These are phyloP conservation scores for Scelioninae gen. 2 DNA, from an alignment of 2,888 invertebrate genomes.

Conservation along the genomic window DNA sequence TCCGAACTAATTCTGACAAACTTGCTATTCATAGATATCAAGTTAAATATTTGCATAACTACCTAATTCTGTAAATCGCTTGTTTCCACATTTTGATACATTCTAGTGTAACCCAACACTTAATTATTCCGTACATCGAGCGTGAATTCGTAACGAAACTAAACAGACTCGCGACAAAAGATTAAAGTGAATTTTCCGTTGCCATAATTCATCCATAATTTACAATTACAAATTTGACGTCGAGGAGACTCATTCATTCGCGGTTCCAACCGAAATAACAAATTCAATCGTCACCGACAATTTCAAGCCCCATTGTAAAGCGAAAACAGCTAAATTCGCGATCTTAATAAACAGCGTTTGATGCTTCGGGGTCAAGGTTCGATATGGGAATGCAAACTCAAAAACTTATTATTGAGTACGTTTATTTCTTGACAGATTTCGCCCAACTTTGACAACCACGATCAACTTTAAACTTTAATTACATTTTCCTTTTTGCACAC, in stretches of 20 bases:
- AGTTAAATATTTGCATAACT: too few relatives aligned
- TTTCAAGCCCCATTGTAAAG: constrained; percentile 8
- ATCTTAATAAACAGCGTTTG: constrained; percentile 18
- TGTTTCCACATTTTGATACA: too few relatives aligned
- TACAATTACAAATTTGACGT: constrained; percentile 31
- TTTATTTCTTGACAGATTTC: constrained; percentile 16
- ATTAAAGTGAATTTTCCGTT: neutral
- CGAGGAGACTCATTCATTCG: constrained; percentile 21
- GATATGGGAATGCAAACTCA: constrained; percentile 11
- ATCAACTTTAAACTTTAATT: constrained; percentile 7
- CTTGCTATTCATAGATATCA: too few relatives aligned
- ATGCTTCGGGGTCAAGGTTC: constrained; percentile 23
- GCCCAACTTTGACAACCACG: constrained; percentile 1
- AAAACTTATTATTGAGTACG: constrained; percentile 6
- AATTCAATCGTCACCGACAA: constrained; percentile 11
- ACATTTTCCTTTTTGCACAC: too few relatives aligned
- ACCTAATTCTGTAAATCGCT: too few relatives aligned
- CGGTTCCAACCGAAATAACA: constrained; percentile 16
- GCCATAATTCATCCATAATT: constrained; percentile 16
- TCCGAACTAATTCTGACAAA: too few relatives aligned
- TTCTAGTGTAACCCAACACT: too few relatives aligned
- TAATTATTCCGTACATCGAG: neutral
- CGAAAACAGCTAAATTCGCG: constrained; percentile 11
- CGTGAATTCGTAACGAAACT: too few relatives aligned
- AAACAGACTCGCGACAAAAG: too few relatives aligned